Percentiles rank a stretch among this genome's conserved stretches.
Conservation (phyloP, 1,140 invertebrate genomes). For the Musca vetustissima region DNA sequence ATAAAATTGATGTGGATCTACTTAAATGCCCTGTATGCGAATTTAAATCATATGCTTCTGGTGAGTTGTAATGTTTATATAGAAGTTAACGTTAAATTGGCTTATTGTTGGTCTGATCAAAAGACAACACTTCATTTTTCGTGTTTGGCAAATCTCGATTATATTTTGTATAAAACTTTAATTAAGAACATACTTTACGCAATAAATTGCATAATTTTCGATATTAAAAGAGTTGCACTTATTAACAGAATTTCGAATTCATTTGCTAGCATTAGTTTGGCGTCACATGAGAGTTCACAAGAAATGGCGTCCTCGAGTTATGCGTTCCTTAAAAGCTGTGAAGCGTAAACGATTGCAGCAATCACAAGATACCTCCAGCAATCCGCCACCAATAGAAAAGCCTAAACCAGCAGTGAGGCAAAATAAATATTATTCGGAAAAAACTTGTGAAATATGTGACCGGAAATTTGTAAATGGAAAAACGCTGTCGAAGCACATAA, state of each 20-base stretch:
- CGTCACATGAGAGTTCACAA: conserved; percentile 50
- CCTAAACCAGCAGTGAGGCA: conserved; percentile 30
- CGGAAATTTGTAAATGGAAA: conserved; percentile 74
- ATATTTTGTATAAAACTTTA: no score
- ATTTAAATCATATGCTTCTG: conserved; percentile 42
- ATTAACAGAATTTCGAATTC: no score
- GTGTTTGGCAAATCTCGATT: no score
- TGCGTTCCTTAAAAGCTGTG: conserved; percentile 37
- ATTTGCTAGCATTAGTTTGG: conserved; percentile 41
- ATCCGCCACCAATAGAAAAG: not conserved
- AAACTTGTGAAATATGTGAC: conserved; percentile 70
- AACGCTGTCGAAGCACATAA: conserved; percentile 74
- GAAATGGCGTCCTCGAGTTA: conserved; percentile 42
- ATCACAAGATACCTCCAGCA: conserved; percentile 26
- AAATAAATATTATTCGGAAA: conserved; percentile 64
- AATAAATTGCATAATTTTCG: no score
- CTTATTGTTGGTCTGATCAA: no score
- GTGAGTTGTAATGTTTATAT: conserved; percentile 3
- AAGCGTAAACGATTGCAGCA: conserved; percentile 37
- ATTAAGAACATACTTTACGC: no score
- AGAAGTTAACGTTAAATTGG: no score
- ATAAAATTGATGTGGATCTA: conserved; percentile 68
- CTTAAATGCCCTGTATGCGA: conserved; percentile 65
- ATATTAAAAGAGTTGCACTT: no score
- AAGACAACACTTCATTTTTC: no score